Conservation (phyloP, 2,113 vertebrate species). For the Illadopsis cleaveri region DNA sequence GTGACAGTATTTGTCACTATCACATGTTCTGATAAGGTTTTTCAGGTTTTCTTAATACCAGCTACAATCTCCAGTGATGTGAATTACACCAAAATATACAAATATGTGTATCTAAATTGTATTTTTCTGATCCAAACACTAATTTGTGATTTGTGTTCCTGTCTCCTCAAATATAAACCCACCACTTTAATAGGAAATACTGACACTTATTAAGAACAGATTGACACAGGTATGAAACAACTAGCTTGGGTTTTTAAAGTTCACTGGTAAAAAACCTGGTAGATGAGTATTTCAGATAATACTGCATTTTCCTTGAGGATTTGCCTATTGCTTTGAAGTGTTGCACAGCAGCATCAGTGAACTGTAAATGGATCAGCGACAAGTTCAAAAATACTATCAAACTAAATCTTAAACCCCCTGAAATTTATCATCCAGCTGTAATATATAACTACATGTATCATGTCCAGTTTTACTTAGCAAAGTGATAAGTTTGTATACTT, state of each 20-base stretch:
- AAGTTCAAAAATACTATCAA: not conserved
- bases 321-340: not conserved
- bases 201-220: not conserved
- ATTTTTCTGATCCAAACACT: not conserved
- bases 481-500: not conserved
- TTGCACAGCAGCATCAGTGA: not conserved
- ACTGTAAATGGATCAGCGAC: not conserved
- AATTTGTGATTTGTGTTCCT: not conserved
- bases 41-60: not conserved
- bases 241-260: not conserved
- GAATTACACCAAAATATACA: not conserved
- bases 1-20: not conserved
- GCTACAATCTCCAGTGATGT: not conserved
- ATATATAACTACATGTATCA: not conserved
- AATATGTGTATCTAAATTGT: not conserved
- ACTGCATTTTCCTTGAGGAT: not conserved
- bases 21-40: not conserved
- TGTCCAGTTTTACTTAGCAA: not conserved
- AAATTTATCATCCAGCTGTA: not conserved
- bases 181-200: not conserved
- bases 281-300: not conserved
- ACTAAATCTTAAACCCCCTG: not conserved
- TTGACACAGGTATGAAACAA: not conserved
- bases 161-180: not conserved
- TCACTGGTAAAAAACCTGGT: fast-evolving